phyloP scores from a whole-genome alignment of 2,888 invertebrate genomes.

The Drosophila anomelani region DNA sequence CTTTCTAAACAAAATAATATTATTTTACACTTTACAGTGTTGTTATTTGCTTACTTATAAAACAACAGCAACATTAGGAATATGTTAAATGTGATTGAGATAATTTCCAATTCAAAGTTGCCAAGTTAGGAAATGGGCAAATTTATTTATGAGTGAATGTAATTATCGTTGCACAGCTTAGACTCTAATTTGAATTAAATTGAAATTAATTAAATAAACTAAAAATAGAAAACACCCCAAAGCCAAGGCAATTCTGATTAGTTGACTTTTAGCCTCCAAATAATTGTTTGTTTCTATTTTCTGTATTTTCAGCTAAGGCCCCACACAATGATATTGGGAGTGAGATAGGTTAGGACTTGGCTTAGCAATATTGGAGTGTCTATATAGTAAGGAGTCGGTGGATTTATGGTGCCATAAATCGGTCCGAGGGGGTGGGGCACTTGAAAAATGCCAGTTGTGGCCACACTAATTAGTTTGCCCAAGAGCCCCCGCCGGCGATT shows the following conservation, averaged over 20 bases:
- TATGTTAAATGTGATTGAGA: no score
- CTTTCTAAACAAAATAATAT: no score
- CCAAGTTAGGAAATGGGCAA: no score
- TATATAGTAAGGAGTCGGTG: slow-evolving; percentile 27
- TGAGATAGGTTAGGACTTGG: slow-evolving; percentile 51
- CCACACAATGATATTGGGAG: slow-evolving; percentile 60
- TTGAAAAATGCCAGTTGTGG: slow-evolving; percentile 68
- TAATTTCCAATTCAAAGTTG: no score
- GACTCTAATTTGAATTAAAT: no score
- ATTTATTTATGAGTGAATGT: no score
- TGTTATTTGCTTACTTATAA: no score
- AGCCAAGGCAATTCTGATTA: neutral
- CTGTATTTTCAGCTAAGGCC: slow-evolving; percentile 47
- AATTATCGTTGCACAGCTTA: no score
- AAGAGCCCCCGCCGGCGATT: slow-evolving; percentile 52
- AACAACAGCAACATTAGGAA: no score
- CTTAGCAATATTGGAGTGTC: slow-evolving; percentile 70
- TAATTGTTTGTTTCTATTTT: neutral
- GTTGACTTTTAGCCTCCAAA: neutral
- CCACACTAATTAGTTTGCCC: slow-evolving; percentile 73
- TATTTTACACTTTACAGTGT: no score
- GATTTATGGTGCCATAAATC: slow-evolving; percentile 67
- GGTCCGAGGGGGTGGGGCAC: slow-evolving; percentile 31
- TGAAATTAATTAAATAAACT: no score
- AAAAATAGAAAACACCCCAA: neutral